Evolutionary conservation across 1,140 invertebrate species (phyloP).

Genomic region (Ganaspis sp.): DNA sequence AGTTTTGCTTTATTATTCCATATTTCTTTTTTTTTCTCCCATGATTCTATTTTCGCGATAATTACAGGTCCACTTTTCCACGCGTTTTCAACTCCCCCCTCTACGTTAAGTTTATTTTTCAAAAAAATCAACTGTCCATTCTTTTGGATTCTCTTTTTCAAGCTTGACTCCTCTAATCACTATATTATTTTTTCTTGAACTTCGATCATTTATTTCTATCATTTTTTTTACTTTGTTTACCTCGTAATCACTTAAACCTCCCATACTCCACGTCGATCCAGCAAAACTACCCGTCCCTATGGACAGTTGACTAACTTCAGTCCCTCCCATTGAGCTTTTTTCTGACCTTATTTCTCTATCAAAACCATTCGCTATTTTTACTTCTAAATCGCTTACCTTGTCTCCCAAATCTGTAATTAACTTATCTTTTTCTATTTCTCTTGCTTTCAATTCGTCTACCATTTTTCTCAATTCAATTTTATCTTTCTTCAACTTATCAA

Average conservation of each 20-base stretch:
- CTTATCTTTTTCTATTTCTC: not conserved
- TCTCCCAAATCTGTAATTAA: not conserved
- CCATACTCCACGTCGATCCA: no score
- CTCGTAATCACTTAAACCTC: not conserved
- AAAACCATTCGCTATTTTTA: not conserved
- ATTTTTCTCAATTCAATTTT: not conserved
- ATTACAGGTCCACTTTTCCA: not conserved
- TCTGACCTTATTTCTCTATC: not conserved
- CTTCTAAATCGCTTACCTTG: not conserved
- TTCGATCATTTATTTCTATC: no score
- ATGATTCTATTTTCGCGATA: not conserved
- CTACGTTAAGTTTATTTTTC: not conserved
- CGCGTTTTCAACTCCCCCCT: not conserved
- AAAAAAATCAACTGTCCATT: not conserved
- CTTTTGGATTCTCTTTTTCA: not conserved
- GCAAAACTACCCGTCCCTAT: not conserved
- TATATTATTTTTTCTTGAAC: not conserved
- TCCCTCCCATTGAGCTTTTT: not conserved
- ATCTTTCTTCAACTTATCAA: not conserved
- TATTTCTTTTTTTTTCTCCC: slow-evolving; percentile 6
- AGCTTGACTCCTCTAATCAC: no score
- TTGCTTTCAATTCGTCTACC: not conserved
- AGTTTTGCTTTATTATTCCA: not conserved
- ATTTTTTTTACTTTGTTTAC: no score
- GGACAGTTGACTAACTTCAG: not conserved